Evolutionary conservation across 2,888 invertebrate species (phyloP).

Genomic region (Cryptosula pallasiana): DNA sequence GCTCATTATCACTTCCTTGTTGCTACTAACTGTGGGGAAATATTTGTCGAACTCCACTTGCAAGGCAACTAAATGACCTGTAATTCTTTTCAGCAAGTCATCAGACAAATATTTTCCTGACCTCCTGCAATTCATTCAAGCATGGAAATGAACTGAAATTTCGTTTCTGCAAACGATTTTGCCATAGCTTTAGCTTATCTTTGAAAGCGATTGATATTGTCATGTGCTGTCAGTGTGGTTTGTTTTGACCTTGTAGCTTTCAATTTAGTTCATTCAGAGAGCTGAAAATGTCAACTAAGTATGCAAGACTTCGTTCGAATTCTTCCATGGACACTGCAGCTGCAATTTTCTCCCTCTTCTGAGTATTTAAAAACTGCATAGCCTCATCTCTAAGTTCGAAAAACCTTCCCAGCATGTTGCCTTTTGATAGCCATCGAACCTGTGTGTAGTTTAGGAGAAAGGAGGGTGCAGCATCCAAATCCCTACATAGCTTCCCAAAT

Average conservation of each 20-base stretch:
- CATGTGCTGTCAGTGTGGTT: neutral
- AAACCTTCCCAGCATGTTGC: neutral
- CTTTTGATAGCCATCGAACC: neutral
- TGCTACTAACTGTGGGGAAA: neutral
- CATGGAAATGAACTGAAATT: neutral
- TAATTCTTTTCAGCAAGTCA: neutral
- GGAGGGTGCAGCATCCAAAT: neutral
- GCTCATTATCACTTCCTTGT: neutral
- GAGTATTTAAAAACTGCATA: neutral
- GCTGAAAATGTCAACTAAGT: constrained; percentile 3
- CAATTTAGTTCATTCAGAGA: constrained; percentile 2
- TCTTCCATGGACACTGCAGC: neutral
- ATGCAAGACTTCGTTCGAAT: neutral
- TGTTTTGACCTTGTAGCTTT: constrained; percentile 1
- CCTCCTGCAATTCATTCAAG: neutral
- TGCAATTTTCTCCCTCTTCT: neutral
- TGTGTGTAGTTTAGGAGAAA: neutral
- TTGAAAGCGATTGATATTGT: constrained; percentile 1
- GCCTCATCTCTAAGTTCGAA: neutral
- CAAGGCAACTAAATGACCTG: neutral
- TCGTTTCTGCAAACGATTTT: neutral
- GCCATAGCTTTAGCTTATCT: neutral
- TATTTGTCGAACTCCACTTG: neutral
- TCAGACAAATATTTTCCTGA: neutral
- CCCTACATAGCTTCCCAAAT: neutral